Conservation (phyloP, 2,888 invertebrate species). For the Allophyes oxyacanthae region DNA sequence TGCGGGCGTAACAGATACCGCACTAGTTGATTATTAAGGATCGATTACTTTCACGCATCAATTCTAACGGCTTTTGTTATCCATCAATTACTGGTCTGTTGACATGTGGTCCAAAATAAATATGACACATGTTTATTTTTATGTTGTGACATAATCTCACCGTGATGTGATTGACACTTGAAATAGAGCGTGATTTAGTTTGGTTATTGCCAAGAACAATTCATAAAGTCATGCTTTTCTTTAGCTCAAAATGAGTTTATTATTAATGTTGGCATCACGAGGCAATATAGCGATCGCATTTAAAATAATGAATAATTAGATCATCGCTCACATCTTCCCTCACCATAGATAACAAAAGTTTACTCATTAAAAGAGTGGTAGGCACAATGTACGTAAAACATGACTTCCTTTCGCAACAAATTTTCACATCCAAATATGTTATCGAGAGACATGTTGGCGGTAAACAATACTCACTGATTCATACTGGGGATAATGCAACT, state of each 20-base stretch:
- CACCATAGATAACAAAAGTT: background rate
- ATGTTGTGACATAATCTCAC: conserved; percentile 14
- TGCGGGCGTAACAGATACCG: conserved; percentile 70
- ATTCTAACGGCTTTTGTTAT: conserved; percentile 51
- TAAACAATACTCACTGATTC: conserved; percentile 78
- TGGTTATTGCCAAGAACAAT: too few species aligned
- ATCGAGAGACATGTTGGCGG: conserved; percentile 60
- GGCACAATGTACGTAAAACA: conserved; percentile 13
- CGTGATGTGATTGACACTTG: background rate
- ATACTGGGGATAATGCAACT: conserved; percentile 70
- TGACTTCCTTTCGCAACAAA: conserved; percentile 57
- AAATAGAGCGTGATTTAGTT: background rate
- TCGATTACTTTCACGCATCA: conserved; percentile 62
- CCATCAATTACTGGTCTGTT: conserved; percentile 44
- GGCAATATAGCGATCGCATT: too few species aligned
- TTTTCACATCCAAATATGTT: conserved; percentile 70
- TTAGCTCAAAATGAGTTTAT: too few species aligned
- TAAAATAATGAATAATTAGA: background rate
- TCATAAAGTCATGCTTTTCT: too few species aligned
- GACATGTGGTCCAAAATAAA: conserved; percentile 26
- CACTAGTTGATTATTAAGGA: conserved; percentile 60
- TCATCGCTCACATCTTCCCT: background rate
- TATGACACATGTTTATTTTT: conserved; percentile 18
- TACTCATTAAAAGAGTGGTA: conserved; percentile 7
- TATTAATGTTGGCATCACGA: too few species aligned